A percentile compares a stretch with the other conserved stretches of the same genome.
These are phyloP conservation scores for Papilio aristodemus DNA, from an alignment of 1,140 invertebrate genomes.

Conservation along the genomic window DNA sequence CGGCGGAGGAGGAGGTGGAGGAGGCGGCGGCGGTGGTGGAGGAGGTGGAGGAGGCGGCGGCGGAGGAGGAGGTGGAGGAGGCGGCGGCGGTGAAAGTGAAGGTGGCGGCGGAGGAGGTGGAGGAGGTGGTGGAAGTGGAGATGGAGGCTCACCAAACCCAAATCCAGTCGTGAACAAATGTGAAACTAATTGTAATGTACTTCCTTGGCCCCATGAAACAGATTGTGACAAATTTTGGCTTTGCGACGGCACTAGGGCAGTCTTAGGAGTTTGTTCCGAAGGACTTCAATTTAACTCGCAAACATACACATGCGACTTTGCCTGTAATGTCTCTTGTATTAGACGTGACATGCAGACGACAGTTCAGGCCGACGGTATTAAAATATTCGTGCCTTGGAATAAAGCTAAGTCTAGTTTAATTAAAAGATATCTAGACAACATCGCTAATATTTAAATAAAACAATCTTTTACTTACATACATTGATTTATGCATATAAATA, in stretches of 20 bases:
- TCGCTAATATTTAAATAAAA: neutral
- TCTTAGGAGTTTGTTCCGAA: conserved; percentile 76
- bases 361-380: conserved; percentile 41
- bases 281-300: conserved; percentile 81
- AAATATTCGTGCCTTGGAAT: conserved; percentile 55
- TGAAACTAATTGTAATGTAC: conserved; percentile 42
- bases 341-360: conserved; percentile 44
- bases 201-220: conserved; percentile 72
- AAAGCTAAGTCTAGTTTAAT: conserved; percentile 39
- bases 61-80: conserved; percentile 9
- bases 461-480: neutral
- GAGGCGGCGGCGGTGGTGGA: too few relatives aligned
- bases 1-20: too few relatives aligned
- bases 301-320: conserved; percentile 58
- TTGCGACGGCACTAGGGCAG: conserved; percentile 72
- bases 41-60: conserved; percentile 13
- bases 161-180: conserved; percentile 37
- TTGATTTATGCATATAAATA: neutral
- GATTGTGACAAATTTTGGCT: conserved; percentile 82
- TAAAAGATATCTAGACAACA: neutral
- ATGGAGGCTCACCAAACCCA: neutral
- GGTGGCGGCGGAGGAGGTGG: conserved; percentile 19
- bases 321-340: conserved; percentile 51
- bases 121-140: conserved; percentile 7
- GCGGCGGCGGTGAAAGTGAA: conserved; percentile 6